phyloP scores from a whole-genome alignment of 2,888 invertebrate genomes.

The Orthonevra nobilis region DNA sequence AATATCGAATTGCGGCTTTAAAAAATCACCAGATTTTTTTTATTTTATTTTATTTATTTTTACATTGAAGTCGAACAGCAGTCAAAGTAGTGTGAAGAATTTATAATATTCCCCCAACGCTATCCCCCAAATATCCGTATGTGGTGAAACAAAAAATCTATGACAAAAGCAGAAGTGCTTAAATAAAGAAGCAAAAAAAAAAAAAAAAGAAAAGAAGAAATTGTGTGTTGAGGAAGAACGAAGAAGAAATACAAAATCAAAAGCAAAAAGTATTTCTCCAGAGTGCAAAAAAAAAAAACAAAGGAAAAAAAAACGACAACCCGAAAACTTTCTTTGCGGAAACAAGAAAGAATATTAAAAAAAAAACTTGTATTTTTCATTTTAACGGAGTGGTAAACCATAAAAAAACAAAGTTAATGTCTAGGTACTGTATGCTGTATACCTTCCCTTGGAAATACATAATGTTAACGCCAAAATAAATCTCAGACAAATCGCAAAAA shows the following conservation, averaged over 20 bases:
- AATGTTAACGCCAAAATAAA: slow-evolving; percentile 67
- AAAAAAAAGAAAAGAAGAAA: too few species aligned
- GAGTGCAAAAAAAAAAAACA: slow-evolving; percentile 27
- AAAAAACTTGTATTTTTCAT: too few species aligned
- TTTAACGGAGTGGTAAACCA: slow-evolving; percentile 51
- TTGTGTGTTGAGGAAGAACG: slow-evolving; percentile 58
- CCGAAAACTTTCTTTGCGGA: slow-evolving; percentile 52
- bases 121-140: slow-evolving; percentile 42
- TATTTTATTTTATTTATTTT: slow-evolving; percentile 49
- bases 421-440: slow-evolving; percentile 68
- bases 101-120: slow-evolving; percentile 24
- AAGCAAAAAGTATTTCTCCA: slow-evolving; percentile 38
- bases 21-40: slow-evolving; percentile 40
- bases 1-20: slow-evolving; percentile 32
- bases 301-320: slow-evolving; percentile 20
- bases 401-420: slow-evolving; percentile 55
- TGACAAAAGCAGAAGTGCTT: slow-evolving; percentile 61
- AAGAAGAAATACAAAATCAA: slow-evolving; percentile 46
- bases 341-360: slow-evolving; percentile 40
- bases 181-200: slow-evolving; percentile 12
- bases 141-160: slow-evolving; percentile 52
- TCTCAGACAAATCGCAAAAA: slow-evolving; percentile 43
- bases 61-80: slow-evolving; percentile 21
- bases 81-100: slow-evolving; percentile 24
- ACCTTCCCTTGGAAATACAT: slow-evolving; percentile 44